Evolutionary conservation across 2,797 vertebrate genomes (phyloP).

Genomic region (Coendou prehensilis): DNA sequence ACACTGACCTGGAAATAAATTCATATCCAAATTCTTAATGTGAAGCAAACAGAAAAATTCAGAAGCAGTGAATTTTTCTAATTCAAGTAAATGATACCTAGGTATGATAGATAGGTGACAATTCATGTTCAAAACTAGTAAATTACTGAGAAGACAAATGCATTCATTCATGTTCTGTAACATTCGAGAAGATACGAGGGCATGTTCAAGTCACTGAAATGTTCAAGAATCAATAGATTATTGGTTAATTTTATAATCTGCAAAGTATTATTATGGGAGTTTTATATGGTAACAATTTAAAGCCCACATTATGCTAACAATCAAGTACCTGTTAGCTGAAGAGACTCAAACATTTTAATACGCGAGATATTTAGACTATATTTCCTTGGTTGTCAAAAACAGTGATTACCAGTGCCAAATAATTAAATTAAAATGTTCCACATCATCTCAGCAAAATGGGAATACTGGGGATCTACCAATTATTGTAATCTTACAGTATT

Average conservation of each 20-base stretch:
- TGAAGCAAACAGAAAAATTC: conserved; percentile 50
- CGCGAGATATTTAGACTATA: conserved; percentile 54
- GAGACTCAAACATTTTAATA: conserved; percentile 71
- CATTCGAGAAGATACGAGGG: conserved; percentile 29
- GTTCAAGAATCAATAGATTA: conserved; percentile 43
- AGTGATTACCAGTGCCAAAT: conserved; percentile 61
- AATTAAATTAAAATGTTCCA: conserved; percentile 70
- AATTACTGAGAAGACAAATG: not conserved
- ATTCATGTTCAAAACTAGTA: conserved; percentile 20
- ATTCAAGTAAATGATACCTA: conserved; percentile 63
- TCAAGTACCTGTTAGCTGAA: conserved; percentile 64
- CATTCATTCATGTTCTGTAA: conserved; percentile 50
- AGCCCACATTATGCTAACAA: conserved; percentile 46
- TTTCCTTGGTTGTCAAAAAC: conserved; percentile 64
- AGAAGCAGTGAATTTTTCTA: conserved; percentile 27
- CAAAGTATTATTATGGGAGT: conserved; percentile 1
- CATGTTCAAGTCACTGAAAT: conserved; percentile 54
- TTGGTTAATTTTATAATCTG: conserved; percentile 57
- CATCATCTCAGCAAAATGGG: conserved; percentile 72
- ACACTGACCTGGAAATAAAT: conserved; percentile 14
- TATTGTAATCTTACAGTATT: conserved; percentile 76
- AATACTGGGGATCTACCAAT: conserved; percentile 77
- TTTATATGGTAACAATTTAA: not conserved
- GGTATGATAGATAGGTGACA: not conserved
- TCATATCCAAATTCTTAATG: conserved; percentile 45